These are phyloP conservation scores for Microcebus ravelobensis DNA, from an alignment of 2,113 vertebrate species.

Conservation along the genomic window DNA sequence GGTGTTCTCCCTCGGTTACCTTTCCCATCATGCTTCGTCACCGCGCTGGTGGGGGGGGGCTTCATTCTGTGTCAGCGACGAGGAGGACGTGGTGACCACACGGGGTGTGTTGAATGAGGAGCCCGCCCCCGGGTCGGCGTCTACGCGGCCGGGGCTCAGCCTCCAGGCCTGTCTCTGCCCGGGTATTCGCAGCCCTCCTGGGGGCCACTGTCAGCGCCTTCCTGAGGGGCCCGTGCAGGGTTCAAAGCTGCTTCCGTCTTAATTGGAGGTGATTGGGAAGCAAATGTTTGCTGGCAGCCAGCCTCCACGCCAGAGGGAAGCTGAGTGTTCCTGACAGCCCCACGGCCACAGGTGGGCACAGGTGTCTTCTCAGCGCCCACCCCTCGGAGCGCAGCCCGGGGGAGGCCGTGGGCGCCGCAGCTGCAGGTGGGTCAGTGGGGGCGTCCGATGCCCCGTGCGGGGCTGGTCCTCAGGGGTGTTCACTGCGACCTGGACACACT, in stretches of 20 bases:
- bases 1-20: constrained; percentile 84
- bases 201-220: neutral
- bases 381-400: neutral
- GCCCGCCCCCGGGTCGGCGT: neutral
- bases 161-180: neutral
- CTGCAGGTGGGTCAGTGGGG: neutral
- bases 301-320: neutral
- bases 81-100: neutral
- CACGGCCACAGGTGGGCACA: neutral
- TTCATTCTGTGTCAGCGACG: constrained; percentile 77
- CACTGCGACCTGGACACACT: accelerated
- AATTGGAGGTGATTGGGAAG: constrained; percentile 32
- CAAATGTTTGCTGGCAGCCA: neutral
- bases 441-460: accelerated
- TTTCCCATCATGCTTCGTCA: constrained; percentile 82
- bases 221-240: neutral
- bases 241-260: neutral
- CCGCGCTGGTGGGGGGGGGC: constrained; percentile 73
- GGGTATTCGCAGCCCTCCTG: accelerated
- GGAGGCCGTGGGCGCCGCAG: neutral
- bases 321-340: neutral
- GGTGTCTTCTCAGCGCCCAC: neutral
- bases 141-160: neutral
- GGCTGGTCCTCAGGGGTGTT: accelerated
- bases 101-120: constrained; percentile 53